Conservation (phyloP, 37 sponge, comb jelly and placozoan species). For the Hexactinellida sp. region DNA sequence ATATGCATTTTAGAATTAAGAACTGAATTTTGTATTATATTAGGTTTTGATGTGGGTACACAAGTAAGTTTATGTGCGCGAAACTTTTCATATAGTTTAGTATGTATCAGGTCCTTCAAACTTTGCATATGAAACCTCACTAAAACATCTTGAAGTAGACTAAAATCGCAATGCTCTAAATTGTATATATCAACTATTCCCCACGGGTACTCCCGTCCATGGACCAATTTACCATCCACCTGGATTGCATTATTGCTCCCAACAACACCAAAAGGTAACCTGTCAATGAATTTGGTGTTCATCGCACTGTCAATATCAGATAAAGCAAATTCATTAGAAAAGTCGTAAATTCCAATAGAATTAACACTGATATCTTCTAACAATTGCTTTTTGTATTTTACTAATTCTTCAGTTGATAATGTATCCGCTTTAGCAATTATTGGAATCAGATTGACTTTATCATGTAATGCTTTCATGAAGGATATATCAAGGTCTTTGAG, state of each 20-base stretch:
- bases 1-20: not conserved
- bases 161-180: not conserved
- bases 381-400: not conserved
- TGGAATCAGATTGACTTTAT: not conserved
- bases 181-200: not conserved
- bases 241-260: not conserved
- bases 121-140: not conserved
- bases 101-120: not conserved
- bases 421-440: constrained; percentile 5
- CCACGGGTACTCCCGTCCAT: not conserved
- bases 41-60: not conserved
- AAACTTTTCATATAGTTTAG: not conserved
- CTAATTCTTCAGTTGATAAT: not conserved
- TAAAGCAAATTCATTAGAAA: not conserved
- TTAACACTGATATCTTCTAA: not conserved
- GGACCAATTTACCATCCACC: not conserved
- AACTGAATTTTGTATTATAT: not conserved
- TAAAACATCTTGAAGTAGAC: not conserved
- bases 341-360: not conserved
- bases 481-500: not conserved
- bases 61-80: not conserved
- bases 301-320: not conserved
- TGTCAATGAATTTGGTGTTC: not conserved
- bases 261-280: not conserved
- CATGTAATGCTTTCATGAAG: not conserved